A percentile compares a stretch with the other conserved stretches of the same genome.
phyloP scores from a whole-genome alignment of 2,113 vertebrate species.

The Verasper variegatus region DNA sequence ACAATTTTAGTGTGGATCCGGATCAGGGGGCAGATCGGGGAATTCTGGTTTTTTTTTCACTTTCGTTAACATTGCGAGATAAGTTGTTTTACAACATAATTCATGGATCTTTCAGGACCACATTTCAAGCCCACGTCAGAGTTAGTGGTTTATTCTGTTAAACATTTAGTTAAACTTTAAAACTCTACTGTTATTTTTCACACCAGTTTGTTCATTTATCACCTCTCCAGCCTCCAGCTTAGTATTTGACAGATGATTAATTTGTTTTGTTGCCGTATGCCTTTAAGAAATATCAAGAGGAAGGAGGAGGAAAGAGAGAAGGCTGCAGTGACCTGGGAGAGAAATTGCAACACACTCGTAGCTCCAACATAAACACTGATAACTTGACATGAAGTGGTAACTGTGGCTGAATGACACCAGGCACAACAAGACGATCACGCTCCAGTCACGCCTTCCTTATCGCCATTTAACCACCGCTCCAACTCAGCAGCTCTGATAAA shows the following conservation, averaged over 20 bases:
- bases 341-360: neutral
- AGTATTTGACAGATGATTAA: neutral
- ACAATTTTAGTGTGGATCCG: too few relatives aligned
- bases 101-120: too few relatives aligned
- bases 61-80: too few relatives aligned
- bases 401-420: neutral
- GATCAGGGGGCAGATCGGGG: too few relatives aligned
- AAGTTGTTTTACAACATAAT: too few relatives aligned
- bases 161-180: too few relatives aligned
- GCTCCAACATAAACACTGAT: constrained; percentile 4
- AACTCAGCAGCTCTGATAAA: constrained; percentile 46
- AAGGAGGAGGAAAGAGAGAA: neutral
- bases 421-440: constrained; percentile 8
- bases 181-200: too few relatives aligned
- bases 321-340: neutral
- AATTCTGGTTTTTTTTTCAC: too few relatives aligned
- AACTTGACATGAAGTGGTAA: neutral
- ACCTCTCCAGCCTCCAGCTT: neutral
- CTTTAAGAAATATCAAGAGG: neutral
- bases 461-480: constrained; percentile 26
- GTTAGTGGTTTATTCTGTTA: too few relatives aligned
- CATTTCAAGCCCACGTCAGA: too few relatives aligned
- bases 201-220: too few relatives aligned
- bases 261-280: neutral
- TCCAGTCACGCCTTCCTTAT: constrained; percentile 46